Percentiles rank a stretch among this genome's conserved stretches.
phyloP scores from a whole-genome alignment of 2,113 vertebrate genomes.

The Vireo altiloquus region DNA sequence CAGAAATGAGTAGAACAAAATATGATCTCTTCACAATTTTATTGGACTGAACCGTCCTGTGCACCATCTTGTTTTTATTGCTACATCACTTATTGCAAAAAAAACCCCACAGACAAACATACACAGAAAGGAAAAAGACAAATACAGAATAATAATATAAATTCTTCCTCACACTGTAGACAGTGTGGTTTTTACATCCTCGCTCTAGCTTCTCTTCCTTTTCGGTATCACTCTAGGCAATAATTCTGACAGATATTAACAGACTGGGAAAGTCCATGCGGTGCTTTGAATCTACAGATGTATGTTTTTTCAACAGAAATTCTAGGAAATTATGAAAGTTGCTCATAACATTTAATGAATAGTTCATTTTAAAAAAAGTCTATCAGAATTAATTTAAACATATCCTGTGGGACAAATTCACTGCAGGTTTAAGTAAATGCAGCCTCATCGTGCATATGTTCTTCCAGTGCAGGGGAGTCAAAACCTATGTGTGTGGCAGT shows the following conservation, averaged over 20 bases:
- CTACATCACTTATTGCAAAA: not conserved
- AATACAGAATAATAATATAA: not conserved
- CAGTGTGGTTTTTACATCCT: not conserved
- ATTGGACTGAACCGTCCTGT: not conserved
- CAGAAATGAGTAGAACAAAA: not conserved
- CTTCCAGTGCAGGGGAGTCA: not conserved
- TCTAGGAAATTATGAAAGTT: not conserved
- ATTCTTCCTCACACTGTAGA: not conserved
- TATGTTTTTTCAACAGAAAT: not conserved
- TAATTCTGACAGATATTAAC: not conserved
- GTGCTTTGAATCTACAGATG: not conserved
- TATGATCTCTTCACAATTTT: not conserved
- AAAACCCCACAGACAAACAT: not conserved
- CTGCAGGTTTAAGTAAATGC: not conserved
- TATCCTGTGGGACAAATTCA: not conserved
- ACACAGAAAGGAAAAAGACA: not conserved
- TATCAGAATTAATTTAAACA: constrained; percentile 11
- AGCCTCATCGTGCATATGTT: not conserved
- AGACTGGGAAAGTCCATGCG: not conserved
- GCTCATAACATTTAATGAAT: constrained; percentile 7
- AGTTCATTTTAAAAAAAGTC: not conserved
- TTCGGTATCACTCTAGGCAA: not conserved
- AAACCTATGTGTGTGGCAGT: not conserved
- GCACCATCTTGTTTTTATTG: not conserved
- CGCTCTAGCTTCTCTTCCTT: not conserved